Evolutionary conservation across 2,888 invertebrate species (phyloP), one percentile per base, ranked within the genome.

Genomic region (Caenorhabditis sp.): DNA sequence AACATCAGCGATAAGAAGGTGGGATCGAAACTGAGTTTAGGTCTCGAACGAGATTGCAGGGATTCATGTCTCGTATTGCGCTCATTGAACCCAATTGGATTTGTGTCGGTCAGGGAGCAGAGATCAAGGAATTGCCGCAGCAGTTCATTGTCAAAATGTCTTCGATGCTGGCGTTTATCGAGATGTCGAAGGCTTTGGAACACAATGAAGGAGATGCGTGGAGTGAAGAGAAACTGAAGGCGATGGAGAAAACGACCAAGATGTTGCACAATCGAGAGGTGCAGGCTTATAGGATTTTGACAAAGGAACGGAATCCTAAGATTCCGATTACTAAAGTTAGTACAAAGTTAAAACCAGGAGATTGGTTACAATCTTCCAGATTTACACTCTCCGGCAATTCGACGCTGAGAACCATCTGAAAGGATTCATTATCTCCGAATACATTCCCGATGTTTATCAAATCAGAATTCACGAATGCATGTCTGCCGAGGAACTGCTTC

Each of bases 1-100:
- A 79, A 74, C 44, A 82, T 82, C 28, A 68, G 82, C 40, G 82
- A 82, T 22, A 82, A 78, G 78, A 82, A 82, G 72, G 82, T 82
- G 24, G n/a, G 62, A 20, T 9, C 3, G 40, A 4, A 47, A 47
- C 2, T 11, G 9, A 20, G 9, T 18, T 5, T 4, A 47, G n/a
- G n/a, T n/a, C n/a, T n/a, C n/a, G n/a, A n/a, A n/a, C n/a, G n/a
- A n/a, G n/a, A 9, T 77, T 78, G 26, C 53, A 82, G 82, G 82
- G 82, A 26, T 82, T 82, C 65, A 82, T 82, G 82, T 82, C 82
- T 0, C 26, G 65, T 61, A 74, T 82, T 28, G 78, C 76, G 2
- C 60, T 82, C 1, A 40, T 82, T n/a, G 82, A 82, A 24, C 72
- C 82, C 11, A 28, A 65, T 6, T 82, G 82, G 82, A 50, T 62